A percentile compares a stretch with the other conserved stretches of the same genome.
Conservation (phyloP, 2,113 vertebrate species). For the Gyps fulvus region DNA sequence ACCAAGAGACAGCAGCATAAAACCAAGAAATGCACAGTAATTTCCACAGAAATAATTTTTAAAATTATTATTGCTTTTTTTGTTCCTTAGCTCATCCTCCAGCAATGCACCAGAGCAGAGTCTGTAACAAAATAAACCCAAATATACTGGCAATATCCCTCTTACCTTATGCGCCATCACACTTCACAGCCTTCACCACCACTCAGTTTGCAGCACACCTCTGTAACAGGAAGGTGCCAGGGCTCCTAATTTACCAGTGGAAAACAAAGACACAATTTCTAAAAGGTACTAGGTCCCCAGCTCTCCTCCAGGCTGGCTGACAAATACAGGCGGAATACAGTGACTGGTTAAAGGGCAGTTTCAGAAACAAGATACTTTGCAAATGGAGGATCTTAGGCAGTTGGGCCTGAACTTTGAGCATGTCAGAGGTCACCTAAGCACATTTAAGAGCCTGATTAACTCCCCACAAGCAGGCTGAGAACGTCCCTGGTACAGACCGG, state of each 20-base stretch:
- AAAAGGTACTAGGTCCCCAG: neutral
- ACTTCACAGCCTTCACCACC: neutral
- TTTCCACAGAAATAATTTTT: neutral
- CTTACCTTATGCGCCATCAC: neutral
- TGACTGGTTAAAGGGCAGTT: accelerated
- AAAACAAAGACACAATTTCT: neutral
- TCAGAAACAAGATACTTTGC: neutral
- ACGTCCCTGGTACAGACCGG: neutral
- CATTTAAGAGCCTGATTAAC: neutral
- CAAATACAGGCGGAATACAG: neutral
- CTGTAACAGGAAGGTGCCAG: neutral
- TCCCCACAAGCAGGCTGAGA: neutral
- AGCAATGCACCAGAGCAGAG: neutral
- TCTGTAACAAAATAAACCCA: neutral
- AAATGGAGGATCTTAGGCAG: neutral
- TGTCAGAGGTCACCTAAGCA: neutral
- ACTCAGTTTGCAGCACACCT: neutral
- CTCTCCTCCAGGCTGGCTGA: neutral
- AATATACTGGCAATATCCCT: neutral
- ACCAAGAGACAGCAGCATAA: neutral
- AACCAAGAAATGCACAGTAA: accelerated
- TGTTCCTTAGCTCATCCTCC: neutral
- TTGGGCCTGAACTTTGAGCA: neutral
- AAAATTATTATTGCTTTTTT: neutral
- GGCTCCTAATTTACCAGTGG: neutral